A percentile compares a stretch with the other conserved stretches of the same genome.
phyloP scores from a whole-genome alignment of 2,113 vertebrate species.

The Synodontis membranacea region DNA sequence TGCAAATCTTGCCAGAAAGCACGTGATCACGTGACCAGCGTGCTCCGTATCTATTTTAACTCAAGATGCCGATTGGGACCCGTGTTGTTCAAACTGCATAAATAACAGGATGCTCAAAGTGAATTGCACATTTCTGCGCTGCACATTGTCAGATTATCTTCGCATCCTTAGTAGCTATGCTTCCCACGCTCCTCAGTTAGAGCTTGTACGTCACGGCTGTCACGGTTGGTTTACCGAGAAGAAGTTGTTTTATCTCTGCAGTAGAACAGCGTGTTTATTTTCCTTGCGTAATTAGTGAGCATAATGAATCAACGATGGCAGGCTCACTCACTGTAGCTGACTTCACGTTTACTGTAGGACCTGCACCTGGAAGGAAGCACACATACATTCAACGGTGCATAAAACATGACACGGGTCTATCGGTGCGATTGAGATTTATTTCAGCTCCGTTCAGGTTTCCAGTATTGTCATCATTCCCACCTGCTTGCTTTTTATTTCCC shows the following conservation, averaged over 20 bases:
- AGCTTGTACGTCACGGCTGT: background rate
- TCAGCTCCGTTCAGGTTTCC: background rate
- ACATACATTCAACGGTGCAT: background rate
- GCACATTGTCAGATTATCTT: no score
- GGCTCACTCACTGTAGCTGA: background rate
- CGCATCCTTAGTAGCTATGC: background rate
- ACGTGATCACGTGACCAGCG: no score
- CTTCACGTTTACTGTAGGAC: no score
- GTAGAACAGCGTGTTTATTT: background rate
- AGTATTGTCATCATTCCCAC: background rate
- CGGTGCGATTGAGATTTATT: background rate
- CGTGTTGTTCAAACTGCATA: no score
- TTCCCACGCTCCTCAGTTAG: background rate
- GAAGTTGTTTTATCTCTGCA: background rate
- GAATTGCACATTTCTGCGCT: no score
- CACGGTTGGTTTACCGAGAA: background rate
- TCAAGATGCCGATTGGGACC: no score
- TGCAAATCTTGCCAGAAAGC: no score
- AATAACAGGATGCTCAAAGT: background rate
- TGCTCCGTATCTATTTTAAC: no score
- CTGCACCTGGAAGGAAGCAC: background rate
- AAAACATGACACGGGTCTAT: background rate
- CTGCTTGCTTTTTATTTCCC: constrained; percentile 54
- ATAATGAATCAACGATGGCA: background rate
- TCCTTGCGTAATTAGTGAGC: constrained; percentile 28